phyloP scores from a whole-genome alignment of 2,113 vertebrate genomes.

The Ginglymostoma cirratum region DNA sequence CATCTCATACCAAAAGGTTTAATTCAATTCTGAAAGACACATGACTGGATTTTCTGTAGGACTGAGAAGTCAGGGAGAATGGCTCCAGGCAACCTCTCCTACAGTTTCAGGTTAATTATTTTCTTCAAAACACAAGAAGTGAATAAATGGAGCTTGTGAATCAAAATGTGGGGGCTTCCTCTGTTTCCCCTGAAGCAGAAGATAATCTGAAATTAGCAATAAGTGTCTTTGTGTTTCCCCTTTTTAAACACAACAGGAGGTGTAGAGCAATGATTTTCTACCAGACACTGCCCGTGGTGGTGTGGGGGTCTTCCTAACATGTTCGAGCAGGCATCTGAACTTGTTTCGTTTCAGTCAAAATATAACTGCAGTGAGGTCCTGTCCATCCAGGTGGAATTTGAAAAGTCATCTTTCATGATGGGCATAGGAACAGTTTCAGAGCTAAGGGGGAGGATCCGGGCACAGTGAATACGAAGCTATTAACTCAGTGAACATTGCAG shows the following conservation, averaged over 20 bases:
- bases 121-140: neutral
- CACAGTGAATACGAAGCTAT: neutral
- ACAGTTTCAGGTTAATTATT: neutral
- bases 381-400: neutral
- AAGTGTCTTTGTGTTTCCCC: neutral
- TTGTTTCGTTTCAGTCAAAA: neutral
- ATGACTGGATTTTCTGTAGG: neutral
- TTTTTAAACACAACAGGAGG: neutral
- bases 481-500: neutral
- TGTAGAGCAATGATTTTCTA: neutral
- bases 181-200: neutral
- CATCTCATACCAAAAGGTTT: neutral
- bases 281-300: neutral
- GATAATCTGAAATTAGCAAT: constrained; percentile 5
- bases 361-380: neutral
- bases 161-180: neutral
- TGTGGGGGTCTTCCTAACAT: neutral
- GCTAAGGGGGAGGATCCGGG: neutral
- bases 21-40: neutral
- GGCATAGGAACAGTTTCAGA: neutral
- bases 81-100: neutral
- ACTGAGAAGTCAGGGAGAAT: neutral
- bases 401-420: neutral
- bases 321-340: neutral
- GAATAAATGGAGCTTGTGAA: neutral